These are phyloP conservation scores for Onychostoma macrolepis DNA, from an alignment of 2,113 vertebrate genomes.

Conservation along the genomic window DNA sequence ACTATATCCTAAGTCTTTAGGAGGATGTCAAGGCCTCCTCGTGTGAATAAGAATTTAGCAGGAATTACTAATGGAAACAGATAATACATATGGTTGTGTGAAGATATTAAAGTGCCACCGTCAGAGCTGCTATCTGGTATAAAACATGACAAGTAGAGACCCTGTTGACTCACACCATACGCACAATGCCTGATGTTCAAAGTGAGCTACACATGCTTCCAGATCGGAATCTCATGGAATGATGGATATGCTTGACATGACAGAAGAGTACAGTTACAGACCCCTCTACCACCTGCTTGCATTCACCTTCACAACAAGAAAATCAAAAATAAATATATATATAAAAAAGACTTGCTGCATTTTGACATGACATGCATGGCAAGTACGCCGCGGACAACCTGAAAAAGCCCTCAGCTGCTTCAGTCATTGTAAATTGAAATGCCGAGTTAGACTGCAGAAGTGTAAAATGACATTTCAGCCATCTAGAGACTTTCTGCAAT, in stretches of 20 bases:
- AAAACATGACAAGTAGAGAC: constrained; percentile 13
- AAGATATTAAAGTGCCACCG: constrained; percentile 36
- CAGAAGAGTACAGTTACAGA: background rate
- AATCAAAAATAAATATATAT: background rate
- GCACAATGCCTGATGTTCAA: background rate
- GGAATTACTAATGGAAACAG: constrained; percentile 36
- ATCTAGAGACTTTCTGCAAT: constrained; percentile 22
- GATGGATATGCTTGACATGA: constrained; percentile 5
- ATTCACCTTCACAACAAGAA: background rate
- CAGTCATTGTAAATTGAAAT: constrained; percentile 42
- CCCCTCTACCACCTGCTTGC: background rate
- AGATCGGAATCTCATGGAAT: constrained; percentile 1
- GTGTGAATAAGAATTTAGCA: constrained; percentile 41
- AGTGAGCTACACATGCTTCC: background rate
- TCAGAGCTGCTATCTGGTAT: constrained; percentile 33
- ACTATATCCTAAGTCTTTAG: constrained; percentile 35
- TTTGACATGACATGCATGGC: constrained; percentile 18
- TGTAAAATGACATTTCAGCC: constrained; percentile 35
- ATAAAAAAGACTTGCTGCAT: constrained; percentile 6
- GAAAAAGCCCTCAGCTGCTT: background rate
- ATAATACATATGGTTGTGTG: constrained; percentile 15
- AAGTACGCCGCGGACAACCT: background rate
- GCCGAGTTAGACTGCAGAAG: constrained; percentile 8
- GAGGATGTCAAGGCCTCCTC: constrained; percentile 42
- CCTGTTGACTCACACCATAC: background rate